phyloP scores from a whole-genome alignment of 2,113 vertebrate genomes.

The Marmota flaviventris region DNA sequence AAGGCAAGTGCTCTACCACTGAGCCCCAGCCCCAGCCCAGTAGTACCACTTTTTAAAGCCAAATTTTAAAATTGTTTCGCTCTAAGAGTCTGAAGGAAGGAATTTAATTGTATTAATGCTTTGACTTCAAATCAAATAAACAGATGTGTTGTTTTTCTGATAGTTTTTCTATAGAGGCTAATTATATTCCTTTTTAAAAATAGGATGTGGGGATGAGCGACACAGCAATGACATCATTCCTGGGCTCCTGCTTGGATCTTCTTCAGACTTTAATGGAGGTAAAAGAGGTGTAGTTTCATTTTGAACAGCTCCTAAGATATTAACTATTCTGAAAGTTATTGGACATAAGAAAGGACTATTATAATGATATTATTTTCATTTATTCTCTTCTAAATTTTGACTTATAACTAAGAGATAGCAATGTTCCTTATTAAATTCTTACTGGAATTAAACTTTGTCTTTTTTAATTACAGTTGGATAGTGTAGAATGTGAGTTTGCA shows the following conservation, averaged over 20 bases:
- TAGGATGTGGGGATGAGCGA: conserved; percentile 98
- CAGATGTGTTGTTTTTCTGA: background rate
- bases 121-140: background rate
- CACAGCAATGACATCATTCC: conserved; percentile 93
- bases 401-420: background rate
- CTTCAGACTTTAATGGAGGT: conserved; percentile 98
- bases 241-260: conserved; percentile 95
- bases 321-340: background rate
- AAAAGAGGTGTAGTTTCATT: conserved; percentile 66
- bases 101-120: background rate
- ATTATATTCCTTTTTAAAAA: conserved; percentile 39
- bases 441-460: background rate
- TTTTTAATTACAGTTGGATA: background rate
- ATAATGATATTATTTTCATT: background rate
- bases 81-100: background rate
- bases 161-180: background rate
- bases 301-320: background rate
- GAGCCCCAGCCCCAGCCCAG: background rate
- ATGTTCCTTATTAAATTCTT: background rate
- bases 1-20: background rate
- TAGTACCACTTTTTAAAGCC: background rate
- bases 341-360: background rate
- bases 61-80: background rate
- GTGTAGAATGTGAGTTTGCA: background rate
- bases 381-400: background rate